A percentile compares a stretch with the other conserved stretches of the same genome.
Evolutionary conservation across 2,797 vertebrate genomes (phyloP).

Genomic region (Pristis pectinata): DNA sequence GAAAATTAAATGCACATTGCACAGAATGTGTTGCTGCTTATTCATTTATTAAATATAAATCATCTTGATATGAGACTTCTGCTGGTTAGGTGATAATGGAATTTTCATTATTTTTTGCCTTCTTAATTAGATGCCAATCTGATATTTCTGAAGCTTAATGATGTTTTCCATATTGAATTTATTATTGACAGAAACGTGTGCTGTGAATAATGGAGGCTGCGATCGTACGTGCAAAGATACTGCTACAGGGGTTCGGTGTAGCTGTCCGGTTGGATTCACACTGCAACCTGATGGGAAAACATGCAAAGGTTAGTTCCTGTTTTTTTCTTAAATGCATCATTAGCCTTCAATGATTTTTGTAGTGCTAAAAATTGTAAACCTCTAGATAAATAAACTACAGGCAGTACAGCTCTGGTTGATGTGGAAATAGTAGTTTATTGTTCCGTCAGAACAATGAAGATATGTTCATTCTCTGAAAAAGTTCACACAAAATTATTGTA

Average conservation of each 20-base stretch:
- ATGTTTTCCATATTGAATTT: conserved; percentile 9
- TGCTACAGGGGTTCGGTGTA: conserved; percentile 90
- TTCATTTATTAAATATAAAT: background rate
- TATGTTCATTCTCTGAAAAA: background rate
- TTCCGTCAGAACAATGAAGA: background rate
- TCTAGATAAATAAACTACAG: conserved; percentile 39
- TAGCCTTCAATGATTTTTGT: background rate
- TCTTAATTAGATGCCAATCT: background rate
- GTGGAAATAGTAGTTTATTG: background rate
- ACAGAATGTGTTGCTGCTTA: background rate
- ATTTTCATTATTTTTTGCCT: background rate
- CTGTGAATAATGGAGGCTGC: conserved; percentile 93
- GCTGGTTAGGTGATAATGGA: background rate
- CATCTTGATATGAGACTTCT: background rate
- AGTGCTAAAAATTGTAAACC: conserved; percentile 43
- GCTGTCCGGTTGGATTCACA: conserved; percentile 92
- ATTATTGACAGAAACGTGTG: conserved; percentile 81
- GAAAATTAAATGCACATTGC: background rate
- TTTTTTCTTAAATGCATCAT: background rate
- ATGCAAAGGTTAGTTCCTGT: conserved; percentile 84
- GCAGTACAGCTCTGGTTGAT: background rate
- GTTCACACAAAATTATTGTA: background rate
- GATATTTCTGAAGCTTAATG: background rate
- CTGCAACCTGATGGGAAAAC: conserved; percentile 94
- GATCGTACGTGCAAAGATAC: conserved; percentile 96